Evolutionary conservation across 1,140 invertebrate species (phyloP).

Genomic region (Hylyphantes graminicola): DNA sequence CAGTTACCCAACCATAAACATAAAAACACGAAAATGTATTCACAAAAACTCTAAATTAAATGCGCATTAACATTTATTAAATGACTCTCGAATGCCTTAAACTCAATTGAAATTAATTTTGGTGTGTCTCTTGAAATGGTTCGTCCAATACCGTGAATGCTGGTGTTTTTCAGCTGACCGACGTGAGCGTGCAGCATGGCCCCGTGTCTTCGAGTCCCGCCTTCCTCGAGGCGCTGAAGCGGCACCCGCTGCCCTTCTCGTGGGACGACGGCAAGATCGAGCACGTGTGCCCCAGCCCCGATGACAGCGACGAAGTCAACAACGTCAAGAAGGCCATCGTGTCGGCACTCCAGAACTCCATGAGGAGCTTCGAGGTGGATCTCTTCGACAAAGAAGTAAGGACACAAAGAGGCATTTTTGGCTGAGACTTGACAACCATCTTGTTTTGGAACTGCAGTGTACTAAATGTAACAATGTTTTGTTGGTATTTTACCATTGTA

Average conservation of each 20-base stretch:
- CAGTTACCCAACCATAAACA: no score
- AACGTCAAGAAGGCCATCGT: conserved; percentile 90
- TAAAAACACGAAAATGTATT: no score
- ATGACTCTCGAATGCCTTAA: background rate
- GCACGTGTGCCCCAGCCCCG: conserved; percentile 66
- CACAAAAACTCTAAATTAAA: no score
- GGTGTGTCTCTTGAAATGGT: no score
- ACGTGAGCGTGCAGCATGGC: conserved; percentile 38
- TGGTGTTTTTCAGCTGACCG: conserved; percentile 1
- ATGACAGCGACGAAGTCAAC: conserved; percentile 76
- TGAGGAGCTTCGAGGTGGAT: conserved; percentile 85
- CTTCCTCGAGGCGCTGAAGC: conserved; percentile 37
- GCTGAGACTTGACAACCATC: background rate
- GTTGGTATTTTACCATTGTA: no score
- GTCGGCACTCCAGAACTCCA: conserved; percentile 88
- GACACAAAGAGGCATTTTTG: background rate
- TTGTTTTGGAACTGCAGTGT: background rate
- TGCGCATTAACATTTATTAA: no score
- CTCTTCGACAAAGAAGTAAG: conserved; percentile 77
- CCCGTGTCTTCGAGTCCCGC: background rate
- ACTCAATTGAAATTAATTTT: background rate
- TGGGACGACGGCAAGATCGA: conserved; percentile 71
- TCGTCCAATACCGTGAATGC: no score
- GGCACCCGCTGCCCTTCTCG: conserved; percentile 72
- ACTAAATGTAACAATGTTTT: no score